phyloP scores from a whole-genome alignment of 2,113 vertebrate species.

The Lipotes vexillifer region DNA sequence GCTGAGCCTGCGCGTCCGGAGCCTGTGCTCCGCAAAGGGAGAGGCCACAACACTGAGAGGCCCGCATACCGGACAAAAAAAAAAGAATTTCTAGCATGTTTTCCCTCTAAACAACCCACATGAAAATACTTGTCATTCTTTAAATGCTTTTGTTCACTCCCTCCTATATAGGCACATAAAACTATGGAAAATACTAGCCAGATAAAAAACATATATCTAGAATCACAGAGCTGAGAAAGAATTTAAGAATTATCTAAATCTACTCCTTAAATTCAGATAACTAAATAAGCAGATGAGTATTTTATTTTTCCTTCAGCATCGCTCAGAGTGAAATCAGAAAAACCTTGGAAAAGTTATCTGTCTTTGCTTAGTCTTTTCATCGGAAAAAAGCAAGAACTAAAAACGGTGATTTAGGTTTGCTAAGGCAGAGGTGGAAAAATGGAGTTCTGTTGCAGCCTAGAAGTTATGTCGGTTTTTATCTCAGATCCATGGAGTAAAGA shows the following conservation, averaged over 20 bases:
- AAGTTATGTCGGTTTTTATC: background rate
- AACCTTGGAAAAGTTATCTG: background rate
- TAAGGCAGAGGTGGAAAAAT: background rate
- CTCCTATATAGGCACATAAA: conserved; percentile 46
- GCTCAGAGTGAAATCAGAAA: background rate
- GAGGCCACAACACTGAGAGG: too few species aligned
- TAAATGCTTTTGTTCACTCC: conserved; percentile 54
- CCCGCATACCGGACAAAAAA: too few species aligned
- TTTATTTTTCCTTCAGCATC: background rate
- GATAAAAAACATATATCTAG: background rate
- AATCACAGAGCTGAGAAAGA: background rate
- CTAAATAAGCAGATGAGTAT: background rate
- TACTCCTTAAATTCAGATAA: background rate
- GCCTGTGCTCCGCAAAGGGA: too few species aligned
- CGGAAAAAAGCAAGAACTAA: background rate
- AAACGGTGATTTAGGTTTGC: background rate
- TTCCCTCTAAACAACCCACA: conserved; percentile 65
- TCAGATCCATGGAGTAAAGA: background rate
- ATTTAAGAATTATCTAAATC: conserved; percentile 3
- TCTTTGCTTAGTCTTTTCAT: background rate
- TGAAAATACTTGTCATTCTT: conserved; percentile 74
- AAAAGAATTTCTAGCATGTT: conserved; percentile 64
- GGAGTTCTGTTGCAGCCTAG: background rate
- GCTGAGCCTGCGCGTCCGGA: too few species aligned
- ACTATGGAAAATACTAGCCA: background rate